These are phyloP conservation scores for Eristalis arbustorum DNA, from an alignment of 2,888 invertebrate genomes.

Conservation along the genomic window DNA sequence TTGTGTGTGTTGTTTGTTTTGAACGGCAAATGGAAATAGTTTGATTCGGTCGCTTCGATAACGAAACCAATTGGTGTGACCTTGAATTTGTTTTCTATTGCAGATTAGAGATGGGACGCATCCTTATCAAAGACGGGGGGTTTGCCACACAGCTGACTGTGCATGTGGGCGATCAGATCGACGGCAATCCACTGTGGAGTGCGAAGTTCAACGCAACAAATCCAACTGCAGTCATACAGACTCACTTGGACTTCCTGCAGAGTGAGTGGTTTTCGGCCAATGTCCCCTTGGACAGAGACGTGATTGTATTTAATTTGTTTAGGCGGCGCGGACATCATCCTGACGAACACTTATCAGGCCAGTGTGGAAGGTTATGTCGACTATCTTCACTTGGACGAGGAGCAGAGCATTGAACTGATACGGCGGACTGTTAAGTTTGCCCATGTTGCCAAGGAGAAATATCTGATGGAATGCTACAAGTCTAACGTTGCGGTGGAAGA, in stretches of 20 bases:
- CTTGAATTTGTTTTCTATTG: background rate
- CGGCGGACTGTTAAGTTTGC: constrained; percentile 88
- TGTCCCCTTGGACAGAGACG: background rate
- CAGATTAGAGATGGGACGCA: constrained; percentile 73
- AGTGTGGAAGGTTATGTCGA: constrained; percentile 88
- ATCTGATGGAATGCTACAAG: constrained; percentile 82
- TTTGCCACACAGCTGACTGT: constrained; percentile 90
- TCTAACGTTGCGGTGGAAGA: constrained; percentile 72
- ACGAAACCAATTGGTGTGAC: constrained; percentile 12
- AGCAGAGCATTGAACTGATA: constrained; percentile 87
- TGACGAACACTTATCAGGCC: constrained; percentile 95
- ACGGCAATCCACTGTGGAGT: constrained; percentile 95
- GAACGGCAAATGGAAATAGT: background rate
- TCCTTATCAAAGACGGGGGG: constrained; percentile 86
- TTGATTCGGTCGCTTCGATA: background rate
- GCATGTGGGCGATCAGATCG: constrained; percentile 87
- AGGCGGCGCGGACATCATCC: constrained; percentile 93
- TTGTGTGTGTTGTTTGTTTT: background rate
- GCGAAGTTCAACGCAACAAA: constrained; percentile 89
- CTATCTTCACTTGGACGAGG: constrained; percentile 85
- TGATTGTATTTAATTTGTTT: constrained; percentile 21
- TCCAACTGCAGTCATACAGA: constrained; percentile 88
- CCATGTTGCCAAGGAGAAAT: constrained; percentile 85
- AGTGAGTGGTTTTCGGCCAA: constrained; percentile 80
- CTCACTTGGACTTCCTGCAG: constrained; percentile 90